Conservation (phyloP, 2,888 invertebrate genomes). For the Drosophila neotestacea region DNA sequence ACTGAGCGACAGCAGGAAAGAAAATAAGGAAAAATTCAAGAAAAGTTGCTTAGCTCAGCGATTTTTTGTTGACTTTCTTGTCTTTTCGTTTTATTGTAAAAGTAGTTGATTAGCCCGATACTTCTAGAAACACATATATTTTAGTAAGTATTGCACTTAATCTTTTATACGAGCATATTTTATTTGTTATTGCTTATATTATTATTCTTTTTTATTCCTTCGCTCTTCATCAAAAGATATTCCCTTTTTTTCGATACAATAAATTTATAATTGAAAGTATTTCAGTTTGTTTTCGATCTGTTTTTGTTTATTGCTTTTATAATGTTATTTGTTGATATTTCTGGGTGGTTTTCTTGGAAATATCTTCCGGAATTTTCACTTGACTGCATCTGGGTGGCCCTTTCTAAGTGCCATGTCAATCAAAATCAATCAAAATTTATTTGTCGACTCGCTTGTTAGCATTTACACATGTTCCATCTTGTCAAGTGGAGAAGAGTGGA, state of each 20-base stretch:
- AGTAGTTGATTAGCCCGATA: conserved; percentile 64
- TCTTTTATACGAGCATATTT: conserved; percentile 36
- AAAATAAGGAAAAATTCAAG: conserved; percentile 27
- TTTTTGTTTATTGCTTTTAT: conserved; percentile 8
- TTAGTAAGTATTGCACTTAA: conserved; percentile 55
- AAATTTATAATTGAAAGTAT: conserved; percentile 27
- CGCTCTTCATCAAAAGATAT: neutral
- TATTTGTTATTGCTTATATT: conserved; percentile 26
- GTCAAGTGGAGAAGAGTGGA: neutral
- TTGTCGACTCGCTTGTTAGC: conserved; percentile 57
- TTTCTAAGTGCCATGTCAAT: conserved; percentile 65
- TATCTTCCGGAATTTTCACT: conserved; percentile 25
- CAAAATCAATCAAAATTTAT: conserved; percentile 79
- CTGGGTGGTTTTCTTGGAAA: conserved; percentile 19
- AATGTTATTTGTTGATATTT: conserved; percentile 24
- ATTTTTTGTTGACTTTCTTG: conserved; percentile 21
- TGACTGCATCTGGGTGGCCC: conserved; percentile 47
- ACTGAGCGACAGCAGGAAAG: conserved; percentile 30
- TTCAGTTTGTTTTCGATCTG: neutral
- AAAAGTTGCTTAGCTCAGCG: conserved; percentile 59
- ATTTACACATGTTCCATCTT: conserved; percentile 64
- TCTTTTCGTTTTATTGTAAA: conserved; percentile 13
- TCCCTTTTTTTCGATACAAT: neutral
- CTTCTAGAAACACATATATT: neutral
- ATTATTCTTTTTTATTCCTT: neutral